phyloP scores from a whole-genome alignment of 1,140 invertebrate genomes.

The Atopsyche davidsoni region DNA sequence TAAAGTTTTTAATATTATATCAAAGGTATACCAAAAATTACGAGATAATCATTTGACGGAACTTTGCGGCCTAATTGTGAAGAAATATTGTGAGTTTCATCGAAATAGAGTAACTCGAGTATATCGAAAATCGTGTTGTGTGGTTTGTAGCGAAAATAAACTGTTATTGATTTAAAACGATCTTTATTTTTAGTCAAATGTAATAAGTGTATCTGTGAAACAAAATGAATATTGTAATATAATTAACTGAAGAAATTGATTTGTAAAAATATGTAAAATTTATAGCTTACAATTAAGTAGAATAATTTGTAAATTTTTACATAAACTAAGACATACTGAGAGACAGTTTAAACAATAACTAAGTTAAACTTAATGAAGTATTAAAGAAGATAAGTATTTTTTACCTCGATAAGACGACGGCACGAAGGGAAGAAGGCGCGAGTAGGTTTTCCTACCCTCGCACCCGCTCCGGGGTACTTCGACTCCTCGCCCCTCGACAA shows the following conservation, averaged over 20 bases:
- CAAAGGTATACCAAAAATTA: too few relatives aligned
- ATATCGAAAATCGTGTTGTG: conserved; percentile 3
- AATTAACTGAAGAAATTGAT: conserved; percentile 1
- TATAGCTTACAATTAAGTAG: conserved; percentile 15
- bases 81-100: too few relatives aligned
- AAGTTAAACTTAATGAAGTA: neutral
- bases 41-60: too few relatives aligned
- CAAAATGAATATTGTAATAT: neutral
- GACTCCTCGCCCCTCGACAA: too few relatives aligned
- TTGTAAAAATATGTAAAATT: conserved; percentile 21
- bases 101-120: too few relatives aligned
- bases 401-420: neutral
- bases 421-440: too few relatives aligned
- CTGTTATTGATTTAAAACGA: neutral
- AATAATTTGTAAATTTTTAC: conserved; percentile 25
- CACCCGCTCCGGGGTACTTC: too few relatives aligned
- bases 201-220: neutral
- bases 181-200: neutral
- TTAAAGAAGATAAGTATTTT: neutral
- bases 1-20: too few relatives aligned
- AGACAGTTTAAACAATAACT: conserved; percentile 1
- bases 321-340: conserved; percentile 6
- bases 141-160: neutral
- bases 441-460: too few relatives aligned
- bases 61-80: too few relatives aligned